Percentiles rank a stretch among this genome's conserved stretches.
Conservation (phyloP, 2,888 invertebrate genomes). For the Agelastica alni region DNA sequence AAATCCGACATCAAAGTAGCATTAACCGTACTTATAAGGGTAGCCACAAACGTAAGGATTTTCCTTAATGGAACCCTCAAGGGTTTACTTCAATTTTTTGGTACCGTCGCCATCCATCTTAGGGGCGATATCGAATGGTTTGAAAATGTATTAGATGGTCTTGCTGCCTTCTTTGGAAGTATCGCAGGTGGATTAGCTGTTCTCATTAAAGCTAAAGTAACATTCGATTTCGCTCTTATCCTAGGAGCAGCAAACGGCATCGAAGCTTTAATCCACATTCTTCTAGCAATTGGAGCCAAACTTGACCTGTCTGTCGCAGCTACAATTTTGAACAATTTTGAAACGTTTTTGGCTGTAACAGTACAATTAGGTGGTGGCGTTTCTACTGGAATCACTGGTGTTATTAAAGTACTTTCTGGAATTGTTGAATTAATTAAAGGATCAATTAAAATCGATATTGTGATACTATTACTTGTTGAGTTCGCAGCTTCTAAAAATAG, state of each 20-base stretch:
- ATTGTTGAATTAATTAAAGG: constrained; percentile 21
- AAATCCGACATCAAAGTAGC: constrained; percentile 11
- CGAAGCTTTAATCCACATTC: constrained; percentile 30
- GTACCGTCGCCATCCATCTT: constrained; percentile 9
- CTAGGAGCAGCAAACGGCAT: constrained; percentile 30
- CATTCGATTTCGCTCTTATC: constrained; percentile 28
- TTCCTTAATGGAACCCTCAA: constrained; percentile 28
- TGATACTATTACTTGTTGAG: constrained; percentile 27
- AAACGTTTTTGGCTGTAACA: constrained; percentile 21
- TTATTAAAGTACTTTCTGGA: constrained; percentile 25
- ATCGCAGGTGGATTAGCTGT: constrained; percentile 32
- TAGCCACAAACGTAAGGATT: constrained; percentile 9
- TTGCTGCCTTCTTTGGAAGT: constrained; percentile 21
- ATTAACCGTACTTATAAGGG: constrained; percentile 21
- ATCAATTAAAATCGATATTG: constrained; percentile 21
- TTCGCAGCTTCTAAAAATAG: constrained; percentile 13
- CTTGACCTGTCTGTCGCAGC: constrained; percentile 28
- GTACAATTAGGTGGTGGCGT: constrained; percentile 32
- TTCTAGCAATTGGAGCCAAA: constrained; percentile 25
- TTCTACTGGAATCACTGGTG: constrained; percentile 28
- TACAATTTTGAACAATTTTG: constrained; percentile 23
- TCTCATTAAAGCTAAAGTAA: constrained; percentile 29
- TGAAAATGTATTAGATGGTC: constrained; percentile 26
- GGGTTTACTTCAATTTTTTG: constrained; percentile 23
- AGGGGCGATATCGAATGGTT: constrained; percentile 31